Evolutionary conservation across 2,113 vertebrate species (phyloP).

Genomic region (Macquaria australasica): DNA sequence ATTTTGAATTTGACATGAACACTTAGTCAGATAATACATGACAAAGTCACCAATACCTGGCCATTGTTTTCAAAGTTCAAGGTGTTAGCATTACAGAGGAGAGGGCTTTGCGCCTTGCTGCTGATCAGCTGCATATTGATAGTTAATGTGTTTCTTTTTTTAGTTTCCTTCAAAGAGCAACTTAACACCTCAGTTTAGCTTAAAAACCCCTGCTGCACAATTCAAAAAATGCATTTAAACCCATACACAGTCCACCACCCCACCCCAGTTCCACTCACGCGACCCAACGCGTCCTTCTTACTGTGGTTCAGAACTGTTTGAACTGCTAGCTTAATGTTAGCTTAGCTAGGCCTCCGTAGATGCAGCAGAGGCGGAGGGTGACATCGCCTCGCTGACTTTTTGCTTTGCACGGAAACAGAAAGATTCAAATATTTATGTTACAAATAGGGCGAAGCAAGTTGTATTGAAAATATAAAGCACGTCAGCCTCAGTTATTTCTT

Average conservation of each 20-base stretch:
- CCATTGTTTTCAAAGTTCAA: background rate
- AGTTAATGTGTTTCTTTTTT: background rate
- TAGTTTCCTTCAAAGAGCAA: background rate
- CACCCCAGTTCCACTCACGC: too few species aligned
- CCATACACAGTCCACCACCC: background rate
- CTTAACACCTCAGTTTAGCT: background rate
- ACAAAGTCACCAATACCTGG: background rate
- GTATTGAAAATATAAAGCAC: too few species aligned
- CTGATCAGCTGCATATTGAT: background rate
- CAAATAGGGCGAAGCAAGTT: background rate
- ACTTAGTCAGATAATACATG: background rate
- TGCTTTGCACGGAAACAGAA: background rate
- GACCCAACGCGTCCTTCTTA: too few species aligned
- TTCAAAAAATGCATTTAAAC: background rate
- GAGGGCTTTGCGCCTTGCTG: too few species aligned
- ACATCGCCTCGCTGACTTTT: too few species aligned
- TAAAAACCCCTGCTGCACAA: too few species aligned
- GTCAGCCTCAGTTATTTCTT: too few species aligned
- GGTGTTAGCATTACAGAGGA: background rate
- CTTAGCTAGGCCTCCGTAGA: too few species aligned
- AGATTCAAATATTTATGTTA: background rate
- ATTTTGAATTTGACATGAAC: background rate
- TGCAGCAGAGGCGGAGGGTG: too few species aligned
- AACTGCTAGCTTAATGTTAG: too few species aligned
- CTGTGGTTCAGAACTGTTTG: too few species aligned